Conservation (phyloP, 2,888 invertebrate species). For the Noctua janthe region DNA sequence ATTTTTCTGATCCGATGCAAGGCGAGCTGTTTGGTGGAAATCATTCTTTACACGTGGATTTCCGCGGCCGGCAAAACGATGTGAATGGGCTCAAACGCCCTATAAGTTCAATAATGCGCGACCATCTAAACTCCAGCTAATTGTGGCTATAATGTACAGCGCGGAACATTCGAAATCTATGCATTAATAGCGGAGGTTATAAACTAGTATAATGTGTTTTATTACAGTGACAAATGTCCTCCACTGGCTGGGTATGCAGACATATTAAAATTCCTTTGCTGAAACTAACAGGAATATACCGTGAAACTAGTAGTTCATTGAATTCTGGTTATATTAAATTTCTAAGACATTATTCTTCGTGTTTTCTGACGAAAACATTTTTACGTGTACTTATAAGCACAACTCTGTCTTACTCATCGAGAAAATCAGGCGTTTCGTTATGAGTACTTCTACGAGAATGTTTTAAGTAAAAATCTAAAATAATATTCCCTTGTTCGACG, state of each 20-base stretch:
- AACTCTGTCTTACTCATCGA: neutral
- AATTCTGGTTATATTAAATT: neutral
- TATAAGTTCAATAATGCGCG: neutral
- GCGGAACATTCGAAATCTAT: slow-evolving; percentile 8
- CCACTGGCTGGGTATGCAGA: slow-evolving; percentile 27
- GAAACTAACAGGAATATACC: slow-evolving; percentile 31
- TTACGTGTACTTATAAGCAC: neutral
- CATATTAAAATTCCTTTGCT: slow-evolving; percentile 31
- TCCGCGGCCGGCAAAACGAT: neutral
- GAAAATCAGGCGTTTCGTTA: neutral
- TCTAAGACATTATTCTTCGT: neutral
- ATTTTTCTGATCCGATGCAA: too few relatives aligned
- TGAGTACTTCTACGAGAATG: neutral
- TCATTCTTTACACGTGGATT: neutral
- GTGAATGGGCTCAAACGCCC: neutral
- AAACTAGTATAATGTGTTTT: slow-evolving; percentile 47
- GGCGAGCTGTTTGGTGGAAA: too few relatives aligned
- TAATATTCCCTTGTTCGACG: neutral
- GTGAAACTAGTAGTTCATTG: neutral
- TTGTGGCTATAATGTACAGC: slow-evolving; percentile 8
- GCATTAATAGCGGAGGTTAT: slow-evolving; percentile 26
- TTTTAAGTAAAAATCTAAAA: slow-evolving; percentile 8
- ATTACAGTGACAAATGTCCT: slow-evolving; percentile 45
- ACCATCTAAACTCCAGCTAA: slow-evolving; percentile 14
- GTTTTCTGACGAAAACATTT: neutral